Evolutionary conservation across 2,888 invertebrate genomes (phyloP).

Genomic region (Nipponacmea schrenckii): DNA sequence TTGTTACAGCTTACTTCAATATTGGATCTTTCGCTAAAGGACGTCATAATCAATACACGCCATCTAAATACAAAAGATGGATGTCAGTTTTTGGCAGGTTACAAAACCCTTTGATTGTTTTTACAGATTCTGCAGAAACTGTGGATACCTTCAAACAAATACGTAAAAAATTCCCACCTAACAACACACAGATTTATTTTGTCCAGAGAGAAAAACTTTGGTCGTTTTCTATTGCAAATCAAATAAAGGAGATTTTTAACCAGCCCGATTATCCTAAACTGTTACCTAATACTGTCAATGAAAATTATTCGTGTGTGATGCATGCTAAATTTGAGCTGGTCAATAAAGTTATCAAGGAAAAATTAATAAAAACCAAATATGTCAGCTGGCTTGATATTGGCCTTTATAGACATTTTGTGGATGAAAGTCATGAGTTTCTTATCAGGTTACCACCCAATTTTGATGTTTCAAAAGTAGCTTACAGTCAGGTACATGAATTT

Average conservation of each 20-base stretch:
- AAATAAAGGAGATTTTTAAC: constrained; percentile 43
- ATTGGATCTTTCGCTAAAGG: constrained; percentile 45
- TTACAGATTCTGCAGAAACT: constrained; percentile 44
- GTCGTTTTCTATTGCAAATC: constrained; percentile 44
- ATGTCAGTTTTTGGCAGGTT: constrained; percentile 50
- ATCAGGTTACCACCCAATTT: constrained; percentile 37
- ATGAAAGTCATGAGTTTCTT: constrained; percentile 32
- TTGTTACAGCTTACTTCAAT: constrained; percentile 52
- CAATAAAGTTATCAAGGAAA: constrained; percentile 40
- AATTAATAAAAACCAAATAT: constrained; percentile 49
- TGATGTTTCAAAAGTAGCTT: constrained; percentile 40
- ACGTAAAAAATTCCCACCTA: constrained; percentile 32
- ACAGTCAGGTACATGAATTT: constrained; percentile 30
- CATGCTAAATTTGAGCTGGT: constrained; percentile 61
- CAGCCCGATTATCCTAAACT: constrained; percentile 50
- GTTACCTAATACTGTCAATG: constrained; percentile 56
- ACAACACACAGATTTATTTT: constrained; percentile 38
- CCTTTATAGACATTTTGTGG: constrained; percentile 46
- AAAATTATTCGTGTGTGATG: constrained; percentile 59
- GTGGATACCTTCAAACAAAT: constrained; percentile 33
- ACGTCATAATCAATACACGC: constrained; percentile 26
- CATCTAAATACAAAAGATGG: constrained; percentile 47
- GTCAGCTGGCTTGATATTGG: constrained; percentile 60
- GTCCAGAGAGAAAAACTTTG: constrained; percentile 41
- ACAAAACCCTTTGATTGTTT: constrained; percentile 52